Evolutionary conservation across 2,797 vertebrate species (phyloP).

Genomic region (Rhincodon typus): DNA sequence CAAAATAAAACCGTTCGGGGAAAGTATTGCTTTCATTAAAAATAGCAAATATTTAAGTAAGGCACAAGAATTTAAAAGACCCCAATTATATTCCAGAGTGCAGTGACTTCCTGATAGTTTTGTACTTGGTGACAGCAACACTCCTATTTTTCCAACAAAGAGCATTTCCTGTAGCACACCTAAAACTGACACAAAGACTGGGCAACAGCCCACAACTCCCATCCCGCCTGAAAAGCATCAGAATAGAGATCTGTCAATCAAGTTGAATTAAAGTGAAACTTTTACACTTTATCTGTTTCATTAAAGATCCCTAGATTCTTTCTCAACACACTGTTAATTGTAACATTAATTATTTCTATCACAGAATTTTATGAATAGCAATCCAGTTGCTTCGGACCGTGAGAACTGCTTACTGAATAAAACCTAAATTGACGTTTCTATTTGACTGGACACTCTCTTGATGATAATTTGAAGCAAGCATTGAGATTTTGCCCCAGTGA

Average conservation of each 20-base stretch:
- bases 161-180: neutral
- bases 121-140: neutral
- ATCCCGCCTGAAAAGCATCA: neutral
- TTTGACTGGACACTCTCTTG: neutral
- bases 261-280: neutral
- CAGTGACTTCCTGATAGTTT: neutral
- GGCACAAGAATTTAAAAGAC: neutral
- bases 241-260: neutral
- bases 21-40: neutral
- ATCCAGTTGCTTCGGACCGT: neutral
- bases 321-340: neutral
- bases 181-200: neutral
- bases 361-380: neutral
- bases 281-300: constrained; percentile 10
- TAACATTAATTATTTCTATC: constrained; percentile 20
- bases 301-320: neutral
- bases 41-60: neutral
- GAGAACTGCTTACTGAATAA: constrained; percentile 11
- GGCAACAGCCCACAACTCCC: neutral
- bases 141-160: neutral
- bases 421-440: neutral
- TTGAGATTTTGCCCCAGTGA: neutral
- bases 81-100: neutral
- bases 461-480: neutral
- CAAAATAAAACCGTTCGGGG: neutral